Evolutionary conservation across 2,797 vertebrate genomes (phyloP).

Genomic region (Mionectes olivaceus): DNA sequence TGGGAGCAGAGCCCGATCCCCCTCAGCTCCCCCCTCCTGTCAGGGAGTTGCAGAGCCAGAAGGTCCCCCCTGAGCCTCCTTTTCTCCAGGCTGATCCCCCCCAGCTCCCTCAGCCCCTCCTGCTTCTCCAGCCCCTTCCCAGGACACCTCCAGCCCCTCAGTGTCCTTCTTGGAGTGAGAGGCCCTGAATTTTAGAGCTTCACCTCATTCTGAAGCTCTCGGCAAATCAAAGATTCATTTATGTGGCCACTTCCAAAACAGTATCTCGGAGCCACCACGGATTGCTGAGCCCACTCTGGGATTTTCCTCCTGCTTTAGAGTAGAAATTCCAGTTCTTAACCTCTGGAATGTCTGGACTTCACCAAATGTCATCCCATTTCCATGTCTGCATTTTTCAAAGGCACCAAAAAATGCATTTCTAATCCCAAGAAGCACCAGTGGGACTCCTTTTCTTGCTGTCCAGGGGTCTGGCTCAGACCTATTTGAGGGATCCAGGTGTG

Average conservation of each 20-base stretch:
- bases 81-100: not conserved
- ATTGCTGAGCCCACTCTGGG: not conserved
- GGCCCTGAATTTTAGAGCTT: not conserved
- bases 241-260: not conserved
- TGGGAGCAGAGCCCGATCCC: no score
- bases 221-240: not conserved
- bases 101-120: not conserved
- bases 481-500: not conserved
- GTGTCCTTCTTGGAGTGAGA: not conserved
- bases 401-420: not conserved
- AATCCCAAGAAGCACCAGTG: not conserved
- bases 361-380: not conserved
- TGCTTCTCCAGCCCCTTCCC: not conserved
- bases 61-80: no score
- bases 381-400: not conserved
- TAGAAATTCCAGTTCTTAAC: not conserved
- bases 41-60: no score
- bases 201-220: not conserved
- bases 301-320: not conserved
- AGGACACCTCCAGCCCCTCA: not conserved
- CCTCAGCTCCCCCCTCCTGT: no score
- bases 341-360: not conserved
- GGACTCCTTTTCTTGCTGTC: not conserved
- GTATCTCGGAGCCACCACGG: not conserved
- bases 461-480: not conserved